Percentiles rank a stretch among this genome's conserved stretches.
Conservation (phyloP, 1,140 invertebrate genomes). For the Drosophila willistoni region DNA sequence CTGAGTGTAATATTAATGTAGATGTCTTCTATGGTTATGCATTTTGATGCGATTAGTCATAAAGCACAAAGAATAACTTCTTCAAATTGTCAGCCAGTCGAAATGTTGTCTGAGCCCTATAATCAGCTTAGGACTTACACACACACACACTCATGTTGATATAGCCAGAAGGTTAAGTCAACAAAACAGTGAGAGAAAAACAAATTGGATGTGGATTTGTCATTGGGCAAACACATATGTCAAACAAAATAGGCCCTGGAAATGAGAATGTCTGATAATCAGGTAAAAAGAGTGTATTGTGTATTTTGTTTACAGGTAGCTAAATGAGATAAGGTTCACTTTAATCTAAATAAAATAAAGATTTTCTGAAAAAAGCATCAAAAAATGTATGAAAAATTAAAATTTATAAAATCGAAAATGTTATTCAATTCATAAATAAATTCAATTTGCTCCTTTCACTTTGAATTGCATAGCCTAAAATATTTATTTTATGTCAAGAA, state of each 20-base stretch:
- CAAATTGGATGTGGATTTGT: constrained; percentile 22
- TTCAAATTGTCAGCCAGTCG: constrained; percentile 34
- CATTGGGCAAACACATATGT: constrained; percentile 6
- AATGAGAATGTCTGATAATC: background rate
- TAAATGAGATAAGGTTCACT: background rate
- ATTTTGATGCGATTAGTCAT: constrained; percentile 68
- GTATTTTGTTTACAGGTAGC: constrained; percentile 1
- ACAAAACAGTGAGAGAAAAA: constrained; percentile 37
- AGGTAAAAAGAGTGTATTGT: background rate
- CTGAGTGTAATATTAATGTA: constrained; percentile 41
- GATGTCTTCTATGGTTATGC: constrained; percentile 32
- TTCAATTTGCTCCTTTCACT: too few relatives aligned
- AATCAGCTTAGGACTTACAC: constrained; percentile 45
- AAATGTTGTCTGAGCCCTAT: constrained; percentile 33
- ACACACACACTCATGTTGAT: background rate
- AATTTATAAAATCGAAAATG: background rate
- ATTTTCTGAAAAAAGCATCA: background rate
- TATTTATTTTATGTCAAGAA: too few relatives aligned
- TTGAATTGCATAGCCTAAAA: too few relatives aligned
- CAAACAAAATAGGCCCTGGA: background rate
- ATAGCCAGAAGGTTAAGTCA: constrained; percentile 40
- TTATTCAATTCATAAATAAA: too few relatives aligned
- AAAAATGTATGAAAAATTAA: background rate
- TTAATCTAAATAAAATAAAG: background rate
- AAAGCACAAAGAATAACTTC: constrained; percentile 28